phyloP scores from a whole-genome alignment of 1,140 invertebrate genomes.

The Nylanderia fulva region DNA sequence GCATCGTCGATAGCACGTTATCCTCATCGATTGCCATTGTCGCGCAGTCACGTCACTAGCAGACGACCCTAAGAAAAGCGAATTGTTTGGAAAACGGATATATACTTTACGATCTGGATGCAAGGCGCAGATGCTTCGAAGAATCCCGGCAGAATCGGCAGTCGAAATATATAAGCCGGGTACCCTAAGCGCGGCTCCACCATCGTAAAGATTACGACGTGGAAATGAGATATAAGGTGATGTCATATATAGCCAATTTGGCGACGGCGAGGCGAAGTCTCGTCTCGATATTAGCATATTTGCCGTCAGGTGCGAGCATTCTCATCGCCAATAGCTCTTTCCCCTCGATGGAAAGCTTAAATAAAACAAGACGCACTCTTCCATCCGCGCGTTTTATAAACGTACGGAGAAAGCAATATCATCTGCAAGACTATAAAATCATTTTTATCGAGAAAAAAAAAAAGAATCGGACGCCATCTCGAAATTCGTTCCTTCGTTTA shows the following conservation, averaged over 20 bases:
- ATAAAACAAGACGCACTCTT: slow-evolving; percentile 54
- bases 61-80: background rate
- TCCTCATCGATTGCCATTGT: slow-evolving; percentile 16
- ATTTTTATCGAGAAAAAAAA: slow-evolving; percentile 34
- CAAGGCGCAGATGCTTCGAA: slow-evolving; percentile 71
- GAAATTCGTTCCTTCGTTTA: slow-evolving; percentile 42
- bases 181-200: slow-evolving; percentile 25
- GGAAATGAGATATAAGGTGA: slow-evolving; percentile 69
- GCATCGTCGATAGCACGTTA: background rate
- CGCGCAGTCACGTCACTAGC: background rate
- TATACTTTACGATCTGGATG: slow-evolving; percentile 60
- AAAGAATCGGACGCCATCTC: slow-evolving; percentile 26
- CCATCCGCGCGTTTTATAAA: slow-evolving; percentile 38
- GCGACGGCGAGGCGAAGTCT: slow-evolving; percentile 28
- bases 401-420: slow-evolving; percentile 40
- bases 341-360: slow-evolving; percentile 51
- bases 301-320: slow-evolving; percentile 58
- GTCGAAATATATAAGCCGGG: slow-evolving; percentile 31
- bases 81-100: slow-evolving; percentile 33
- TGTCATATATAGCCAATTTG: slow-evolving; percentile 63
- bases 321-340: slow-evolving; percentile 57
- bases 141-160: slow-evolving; percentile 46
- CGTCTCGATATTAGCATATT: slow-evolving; percentile 60
- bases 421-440: slow-evolving; percentile 45
- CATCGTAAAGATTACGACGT: slow-evolving; percentile 67